These are phyloP conservation scores for Premnoplex brunnescens DNA, from an alignment of 2,797 vertebrate genomes.

Conservation along the genomic window DNA sequence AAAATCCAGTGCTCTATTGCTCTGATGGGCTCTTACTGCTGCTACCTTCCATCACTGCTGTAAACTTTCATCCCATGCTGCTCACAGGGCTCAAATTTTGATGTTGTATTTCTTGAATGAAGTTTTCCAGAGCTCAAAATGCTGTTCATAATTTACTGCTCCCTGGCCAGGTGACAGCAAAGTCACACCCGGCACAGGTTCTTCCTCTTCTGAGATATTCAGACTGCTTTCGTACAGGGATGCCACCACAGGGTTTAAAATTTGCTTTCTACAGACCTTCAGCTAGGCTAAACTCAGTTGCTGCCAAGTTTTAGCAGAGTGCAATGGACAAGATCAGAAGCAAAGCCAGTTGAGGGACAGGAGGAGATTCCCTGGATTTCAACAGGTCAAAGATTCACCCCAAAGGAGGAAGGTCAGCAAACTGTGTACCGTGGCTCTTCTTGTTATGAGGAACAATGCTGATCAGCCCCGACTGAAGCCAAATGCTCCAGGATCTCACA, in stretches of 20 bases:
- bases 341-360: background rate
- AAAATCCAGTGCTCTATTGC: background rate
- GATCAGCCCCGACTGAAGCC: background rate
- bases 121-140: background rate
- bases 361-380: background rate
- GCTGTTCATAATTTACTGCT: background rate
- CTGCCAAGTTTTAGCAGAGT: background rate
- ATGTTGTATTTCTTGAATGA: background rate
- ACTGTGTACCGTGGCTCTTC: background rate
- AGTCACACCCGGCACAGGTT: background rate
- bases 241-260: background rate
- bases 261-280: background rate
- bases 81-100: background rate
- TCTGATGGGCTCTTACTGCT: background rate
- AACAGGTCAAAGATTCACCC: background rate
- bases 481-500: background rate
- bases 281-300: background rate
- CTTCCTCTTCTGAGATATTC: background rate
- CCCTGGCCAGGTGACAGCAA: background rate
- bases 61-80: background rate
- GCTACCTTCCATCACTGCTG: background rate
- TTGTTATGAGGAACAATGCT: background rate
- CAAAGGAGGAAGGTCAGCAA: background rate
- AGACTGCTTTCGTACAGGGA: background rate
- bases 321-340: background rate